These are phyloP conservation scores for Leucosticte australis DNA, from an alignment of 2,113 vertebrate species.

Conservation along the genomic window DNA sequence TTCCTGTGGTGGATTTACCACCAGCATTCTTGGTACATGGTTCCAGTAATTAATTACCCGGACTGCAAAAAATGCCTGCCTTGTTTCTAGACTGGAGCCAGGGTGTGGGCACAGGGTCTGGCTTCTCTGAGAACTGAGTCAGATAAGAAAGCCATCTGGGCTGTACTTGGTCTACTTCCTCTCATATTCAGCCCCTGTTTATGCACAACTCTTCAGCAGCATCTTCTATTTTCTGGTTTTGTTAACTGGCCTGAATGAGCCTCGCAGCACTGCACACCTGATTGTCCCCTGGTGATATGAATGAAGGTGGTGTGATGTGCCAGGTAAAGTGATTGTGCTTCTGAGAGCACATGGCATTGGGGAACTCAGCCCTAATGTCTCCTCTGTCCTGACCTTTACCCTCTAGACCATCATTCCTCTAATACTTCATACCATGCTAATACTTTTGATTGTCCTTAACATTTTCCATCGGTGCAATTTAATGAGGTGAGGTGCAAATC, in stretches of 20 bases:
- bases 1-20: conserved; percentile 28
- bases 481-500: not conserved
- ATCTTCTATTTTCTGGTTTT: not conserved
- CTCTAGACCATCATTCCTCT: not conserved
- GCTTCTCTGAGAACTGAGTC: not conserved
- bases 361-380: not conserved
- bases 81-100: not conserved
- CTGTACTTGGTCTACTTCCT: not conserved
- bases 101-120: not conserved
- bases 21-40: not conserved
- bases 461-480: not conserved
- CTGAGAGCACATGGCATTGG: not conserved
- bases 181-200: not conserved
- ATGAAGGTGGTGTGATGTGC: not conserved
- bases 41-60: not conserved
- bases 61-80: not conserved
- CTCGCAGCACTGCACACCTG: not conserved
- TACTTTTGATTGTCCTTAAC: not conserved
- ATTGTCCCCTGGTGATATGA: not conserved
- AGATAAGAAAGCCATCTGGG: not conserved
- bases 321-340: not conserved
- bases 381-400: not conserved
- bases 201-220: not conserved
- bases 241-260: not conserved
- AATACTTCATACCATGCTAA: not conserved